Conservation (phyloP, 2,113 vertebrate species). For the Gallinago undulata region DNA sequence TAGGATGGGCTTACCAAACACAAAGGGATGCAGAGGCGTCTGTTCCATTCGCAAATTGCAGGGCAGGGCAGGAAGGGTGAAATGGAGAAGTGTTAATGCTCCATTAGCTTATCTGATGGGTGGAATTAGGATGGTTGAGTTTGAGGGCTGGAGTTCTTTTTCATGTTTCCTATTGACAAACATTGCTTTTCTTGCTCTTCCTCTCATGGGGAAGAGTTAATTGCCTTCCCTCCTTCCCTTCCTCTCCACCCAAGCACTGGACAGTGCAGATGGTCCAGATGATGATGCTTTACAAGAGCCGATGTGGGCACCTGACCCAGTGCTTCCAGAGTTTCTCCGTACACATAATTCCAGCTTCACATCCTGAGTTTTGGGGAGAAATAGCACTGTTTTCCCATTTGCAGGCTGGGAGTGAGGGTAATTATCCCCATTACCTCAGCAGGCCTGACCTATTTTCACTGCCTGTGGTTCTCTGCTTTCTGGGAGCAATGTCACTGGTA, state of each 20-base stretch:
- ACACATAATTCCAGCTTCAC: background rate
- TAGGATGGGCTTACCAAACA: background rate
- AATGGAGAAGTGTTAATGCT: background rate
- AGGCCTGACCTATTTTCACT: background rate
- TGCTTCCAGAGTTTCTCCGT: background rate
- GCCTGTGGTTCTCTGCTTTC: background rate
- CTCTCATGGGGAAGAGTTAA: background rate
- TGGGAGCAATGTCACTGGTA: background rate
- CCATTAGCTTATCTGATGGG: constrained; percentile 12
- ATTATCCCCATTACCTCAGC: background rate
- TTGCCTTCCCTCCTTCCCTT: background rate
- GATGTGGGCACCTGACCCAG: background rate
- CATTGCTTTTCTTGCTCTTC: background rate
- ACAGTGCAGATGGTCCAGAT: background rate
- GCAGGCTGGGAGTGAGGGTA: background rate
- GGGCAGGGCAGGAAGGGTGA: constrained; percentile 60
- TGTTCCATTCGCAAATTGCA: background rate
- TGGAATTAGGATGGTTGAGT: background rate
- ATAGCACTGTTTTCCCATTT: background rate
- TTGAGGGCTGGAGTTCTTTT: background rate
- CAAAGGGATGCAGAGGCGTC: background rate
- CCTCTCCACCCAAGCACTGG: background rate
- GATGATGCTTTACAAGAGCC: background rate
- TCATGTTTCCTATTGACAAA: background rate
- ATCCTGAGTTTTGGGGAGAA: background rate